Evolutionary conservation across 2,113 vertebrate genomes (phyloP).

Genomic region (Piaya cayana): DNA sequence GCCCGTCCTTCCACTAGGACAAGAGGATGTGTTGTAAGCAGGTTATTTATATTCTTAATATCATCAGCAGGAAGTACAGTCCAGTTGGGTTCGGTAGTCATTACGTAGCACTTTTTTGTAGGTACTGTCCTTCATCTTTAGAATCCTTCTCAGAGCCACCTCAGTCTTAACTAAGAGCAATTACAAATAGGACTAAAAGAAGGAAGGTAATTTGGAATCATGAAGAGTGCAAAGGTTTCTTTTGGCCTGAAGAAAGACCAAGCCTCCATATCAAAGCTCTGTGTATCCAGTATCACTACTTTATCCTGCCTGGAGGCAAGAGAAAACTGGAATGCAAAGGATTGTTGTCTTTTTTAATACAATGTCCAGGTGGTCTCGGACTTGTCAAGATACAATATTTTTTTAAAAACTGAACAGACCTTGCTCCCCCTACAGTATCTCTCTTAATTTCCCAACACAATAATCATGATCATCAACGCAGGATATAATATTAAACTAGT

Average conservation of each 20-base stretch:
- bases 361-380: background rate
- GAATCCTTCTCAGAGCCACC: background rate
- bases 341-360: background rate
- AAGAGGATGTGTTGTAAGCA: constrained; percentile 33
- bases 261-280: background rate
- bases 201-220: background rate
- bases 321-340: background rate
- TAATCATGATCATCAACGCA: background rate
- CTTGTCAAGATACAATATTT: background rate
- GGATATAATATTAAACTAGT: background rate
- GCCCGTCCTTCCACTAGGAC: constrained; percentile 25
- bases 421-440: background rate
- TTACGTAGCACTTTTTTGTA: background rate
- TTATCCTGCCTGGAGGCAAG: background rate
- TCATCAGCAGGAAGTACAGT: constrained; percentile 26
- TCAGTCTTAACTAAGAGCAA: background rate
- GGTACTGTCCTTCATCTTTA: constrained; percentile 3
- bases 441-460: background rate
- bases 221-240: background rate
- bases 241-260: background rate
- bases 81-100: constrained; percentile 35
- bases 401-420: background rate
- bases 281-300: background rate
- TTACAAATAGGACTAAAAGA: background rate
- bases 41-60: constrained; percentile 40